A percentile compares a stretch with the other conserved stretches of the same genome.
Conservation (phyloP, 2,113 vertebrate genomes). For the Epinephelus cyanopodus region DNA sequence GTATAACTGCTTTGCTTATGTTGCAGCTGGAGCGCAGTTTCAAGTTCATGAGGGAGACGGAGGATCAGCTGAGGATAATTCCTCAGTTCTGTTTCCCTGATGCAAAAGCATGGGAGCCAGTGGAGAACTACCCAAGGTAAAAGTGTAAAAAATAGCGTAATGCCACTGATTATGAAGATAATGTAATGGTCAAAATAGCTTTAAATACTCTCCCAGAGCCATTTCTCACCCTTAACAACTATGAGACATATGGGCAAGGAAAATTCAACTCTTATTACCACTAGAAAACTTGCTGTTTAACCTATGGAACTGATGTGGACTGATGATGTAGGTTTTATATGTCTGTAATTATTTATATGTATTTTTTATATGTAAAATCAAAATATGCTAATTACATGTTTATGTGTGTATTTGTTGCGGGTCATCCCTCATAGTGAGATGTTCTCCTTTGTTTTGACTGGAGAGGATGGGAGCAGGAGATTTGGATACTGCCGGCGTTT, state of each 20-base stretch:
- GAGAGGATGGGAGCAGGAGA: slow-evolving; percentile 91
- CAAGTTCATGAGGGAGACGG: slow-evolving; percentile 92
- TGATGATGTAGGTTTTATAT: background rate
- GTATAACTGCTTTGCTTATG: background rate
- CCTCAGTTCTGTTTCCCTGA: slow-evolving; percentile 96
- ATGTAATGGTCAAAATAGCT: background rate
- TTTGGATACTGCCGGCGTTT: slow-evolving; percentile 94
- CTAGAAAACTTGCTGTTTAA: background rate
- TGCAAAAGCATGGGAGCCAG: slow-evolving; percentile 90
- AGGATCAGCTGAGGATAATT: slow-evolving; percentile 93
- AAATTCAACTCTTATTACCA: background rate
- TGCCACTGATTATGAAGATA: background rate
- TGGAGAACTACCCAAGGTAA: slow-evolving; percentile 90
- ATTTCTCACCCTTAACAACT: background rate
- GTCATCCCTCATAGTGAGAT: slow-evolving; percentile 86
- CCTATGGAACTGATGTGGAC: background rate
- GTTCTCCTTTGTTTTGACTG: slow-evolving; percentile 94
- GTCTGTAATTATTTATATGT: background rate
- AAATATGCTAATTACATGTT: slow-evolving; percentile 18
- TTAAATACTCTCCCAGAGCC: too few relatives aligned
- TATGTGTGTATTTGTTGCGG: slow-evolving; percentile 35
- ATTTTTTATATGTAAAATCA: slow-evolving; percentile 9
- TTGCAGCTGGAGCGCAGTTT: slow-evolving; percentile 90
- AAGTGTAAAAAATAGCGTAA: background rate
- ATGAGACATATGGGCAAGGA: too few relatives aligned